phyloP scores from a whole-genome alignment of 1,140 invertebrate genomes.

The Ips typographus region DNA sequence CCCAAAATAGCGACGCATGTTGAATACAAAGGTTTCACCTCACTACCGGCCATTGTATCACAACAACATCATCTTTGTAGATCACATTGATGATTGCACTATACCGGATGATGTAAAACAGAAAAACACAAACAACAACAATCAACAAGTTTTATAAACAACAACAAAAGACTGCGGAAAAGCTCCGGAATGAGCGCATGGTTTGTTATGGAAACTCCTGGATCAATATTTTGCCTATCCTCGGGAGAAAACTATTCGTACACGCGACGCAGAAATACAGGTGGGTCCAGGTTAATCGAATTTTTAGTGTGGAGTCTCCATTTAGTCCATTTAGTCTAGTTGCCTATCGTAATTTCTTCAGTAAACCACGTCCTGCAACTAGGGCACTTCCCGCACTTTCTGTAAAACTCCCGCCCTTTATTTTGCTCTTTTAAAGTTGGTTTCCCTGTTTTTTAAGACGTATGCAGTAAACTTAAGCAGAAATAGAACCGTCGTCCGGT shows the following conservation, averaged over 20 bases:
- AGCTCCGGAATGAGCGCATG: slow-evolving; percentile 2
- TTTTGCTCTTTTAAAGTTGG: no score
- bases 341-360: no score
- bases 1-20: slow-evolving; percentile 73
- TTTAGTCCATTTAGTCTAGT: no score
- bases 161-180: neutral
- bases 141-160: slow-evolving; percentile 4
- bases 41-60: slow-evolving; percentile 47
- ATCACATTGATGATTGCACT: neutral
- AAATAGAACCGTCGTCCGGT: no score
- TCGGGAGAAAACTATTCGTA: neutral
- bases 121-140: slow-evolving; percentile 8
- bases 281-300: slow-evolving; percentile 10
- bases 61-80: slow-evolving; percentile 17
- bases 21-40: slow-evolving; percentile 63
- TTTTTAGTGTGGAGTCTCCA: no score
- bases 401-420: no score
- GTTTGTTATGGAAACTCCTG: slow-evolving; percentile 11
- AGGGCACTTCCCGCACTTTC: no score
- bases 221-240: slow-evolving; percentile 22
- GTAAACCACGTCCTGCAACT: no score
- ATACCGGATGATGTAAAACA: neutral
- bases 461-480: no score
- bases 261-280: slow-evolving; percentile 26
- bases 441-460: no score